Evolutionary conservation across 2,888 invertebrate genomes (phyloP), one percentile per base, ranked within the genome.

Genomic region (Crioceris asparagi): DNA sequence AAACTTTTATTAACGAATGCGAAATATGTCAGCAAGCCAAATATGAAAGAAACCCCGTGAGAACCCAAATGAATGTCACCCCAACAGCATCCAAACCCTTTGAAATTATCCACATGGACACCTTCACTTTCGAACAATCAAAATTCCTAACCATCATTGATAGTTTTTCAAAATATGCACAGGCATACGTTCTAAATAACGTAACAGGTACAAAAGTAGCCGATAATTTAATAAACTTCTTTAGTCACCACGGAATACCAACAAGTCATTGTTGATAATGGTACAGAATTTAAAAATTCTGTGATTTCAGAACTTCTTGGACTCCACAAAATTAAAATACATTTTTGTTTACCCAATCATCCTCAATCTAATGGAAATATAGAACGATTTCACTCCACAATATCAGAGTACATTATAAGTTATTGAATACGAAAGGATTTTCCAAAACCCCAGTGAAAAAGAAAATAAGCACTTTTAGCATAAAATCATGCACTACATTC

Each of bases 101-200:
- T 31, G 38, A 43, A 40, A 46, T 47, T 14, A 17, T 45, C 18
- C 40, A 43, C 29, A 25, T 40, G 8, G 44, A 45, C 31, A 43
- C 35, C n/a, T 40, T 39, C 5, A 35, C 40, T 11, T 31, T 44
- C 14, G 42, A 43, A 34, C 8, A 35, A 17, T 18, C 36, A 12
- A 44, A 48, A 38, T 45, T 46, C 34, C 27, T 48, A 18, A 46
- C 46, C 29, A 38, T 49, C 14, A 32, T 46, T 7, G 46, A 46
- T 33, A 38, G 31, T 21, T 49, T 45, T 35, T 47, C 40, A 6
- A 47, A 46, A 43, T 49, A 41, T 30, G 43, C 38, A 4, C 42
- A 47, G 36, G 47, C 44, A n/a, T 47, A 47, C 27, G n/a, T 15
- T 11, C 16, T 43, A 29, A 33, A 34, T 11, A 37, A 27, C 5